Evolutionary conservation across 2,113 vertebrate genomes (phyloP).

Genomic region (Zingel zingel): DNA sequence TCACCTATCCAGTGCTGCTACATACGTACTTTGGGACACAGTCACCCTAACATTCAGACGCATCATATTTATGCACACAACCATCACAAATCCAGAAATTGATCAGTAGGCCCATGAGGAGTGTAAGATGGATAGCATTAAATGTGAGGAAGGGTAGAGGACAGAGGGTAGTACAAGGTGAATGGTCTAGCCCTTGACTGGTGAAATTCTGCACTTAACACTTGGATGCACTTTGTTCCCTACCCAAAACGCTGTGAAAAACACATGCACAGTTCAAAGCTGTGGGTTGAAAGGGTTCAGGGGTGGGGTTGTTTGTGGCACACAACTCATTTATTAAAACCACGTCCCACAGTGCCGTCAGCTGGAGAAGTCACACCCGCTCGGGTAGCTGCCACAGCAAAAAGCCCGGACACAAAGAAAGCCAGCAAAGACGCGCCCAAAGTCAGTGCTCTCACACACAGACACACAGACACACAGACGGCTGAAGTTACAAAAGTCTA

Average conservation of each 20-base stretch:
- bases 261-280: conserved; percentile 64
- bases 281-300: conserved; percentile 27
- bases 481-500: conserved; percentile 77
- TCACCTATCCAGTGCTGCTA: conserved; percentile 71
- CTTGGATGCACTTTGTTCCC: conserved; percentile 40
- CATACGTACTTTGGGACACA: conserved; percentile 70
- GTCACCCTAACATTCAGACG: conserved; percentile 57
- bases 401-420: conserved; percentile 57
- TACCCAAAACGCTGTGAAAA: conserved; percentile 42
- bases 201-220: conserved; percentile 58
- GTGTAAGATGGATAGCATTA: conserved; percentile 49
- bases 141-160: conserved; percentile 6
- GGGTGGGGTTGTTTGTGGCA: conserved; percentile 15
- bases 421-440: conserved; percentile 44
- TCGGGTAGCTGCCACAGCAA: conserved; percentile 68
- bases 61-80: conserved; percentile 48
- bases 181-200: conserved; percentile 77
- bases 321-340: conserved; percentile 38
- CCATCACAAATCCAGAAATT: conserved; percentile 65
- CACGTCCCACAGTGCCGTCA: conserved; percentile 44
- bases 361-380: conserved; percentile 43
- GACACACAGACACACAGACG: conserved; percentile 58
- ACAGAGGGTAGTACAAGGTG: conserved; percentile 59
- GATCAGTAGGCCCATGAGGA: conserved; percentile 72
- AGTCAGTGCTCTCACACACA: conserved; percentile 44